Conservation (phyloP, 2,113 vertebrate species). For the Ciconia maguari region DNA sequence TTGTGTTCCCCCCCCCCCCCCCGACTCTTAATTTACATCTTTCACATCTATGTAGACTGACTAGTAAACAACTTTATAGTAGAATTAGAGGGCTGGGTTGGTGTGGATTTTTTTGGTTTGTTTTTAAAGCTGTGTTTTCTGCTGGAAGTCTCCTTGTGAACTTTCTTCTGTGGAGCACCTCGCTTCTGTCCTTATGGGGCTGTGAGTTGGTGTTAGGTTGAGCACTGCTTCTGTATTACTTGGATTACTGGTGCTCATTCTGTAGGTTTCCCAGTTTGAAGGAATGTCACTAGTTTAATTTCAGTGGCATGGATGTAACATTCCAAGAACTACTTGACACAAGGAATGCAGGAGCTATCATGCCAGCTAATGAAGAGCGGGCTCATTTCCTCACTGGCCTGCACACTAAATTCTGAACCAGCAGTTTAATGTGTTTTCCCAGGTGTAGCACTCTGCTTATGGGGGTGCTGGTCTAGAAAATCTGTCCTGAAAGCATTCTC, state of each 20-base stretch:
- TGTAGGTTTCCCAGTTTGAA: background rate
- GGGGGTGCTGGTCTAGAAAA: background rate
- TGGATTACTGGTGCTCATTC: background rate
- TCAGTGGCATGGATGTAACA: background rate
- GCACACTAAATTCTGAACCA: background rate
- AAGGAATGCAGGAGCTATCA: background rate
- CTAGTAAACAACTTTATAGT: background rate
- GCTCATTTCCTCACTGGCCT: background rate
- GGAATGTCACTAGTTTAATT: background rate
- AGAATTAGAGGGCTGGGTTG: background rate
- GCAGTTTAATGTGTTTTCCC: background rate
- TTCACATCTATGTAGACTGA: background rate
- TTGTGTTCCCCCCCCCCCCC: accelerated
- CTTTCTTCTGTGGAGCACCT: background rate
- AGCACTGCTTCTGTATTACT: background rate
- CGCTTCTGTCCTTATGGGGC: background rate
- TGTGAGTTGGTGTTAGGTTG: background rate
- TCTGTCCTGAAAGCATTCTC: background rate
- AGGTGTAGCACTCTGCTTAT: background rate
- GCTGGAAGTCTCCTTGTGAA: background rate
- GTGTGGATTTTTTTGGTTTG: background rate
- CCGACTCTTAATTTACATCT: background rate
- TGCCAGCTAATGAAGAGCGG: background rate
- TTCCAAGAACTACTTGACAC: background rate
- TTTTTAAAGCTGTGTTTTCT: background rate